A percentile compares a stretch with the other conserved stretches of the same genome.
Evolutionary conservation across 2,797 vertebrate species (phyloP).

Genomic region (Leptodactylus fallax): DNA sequence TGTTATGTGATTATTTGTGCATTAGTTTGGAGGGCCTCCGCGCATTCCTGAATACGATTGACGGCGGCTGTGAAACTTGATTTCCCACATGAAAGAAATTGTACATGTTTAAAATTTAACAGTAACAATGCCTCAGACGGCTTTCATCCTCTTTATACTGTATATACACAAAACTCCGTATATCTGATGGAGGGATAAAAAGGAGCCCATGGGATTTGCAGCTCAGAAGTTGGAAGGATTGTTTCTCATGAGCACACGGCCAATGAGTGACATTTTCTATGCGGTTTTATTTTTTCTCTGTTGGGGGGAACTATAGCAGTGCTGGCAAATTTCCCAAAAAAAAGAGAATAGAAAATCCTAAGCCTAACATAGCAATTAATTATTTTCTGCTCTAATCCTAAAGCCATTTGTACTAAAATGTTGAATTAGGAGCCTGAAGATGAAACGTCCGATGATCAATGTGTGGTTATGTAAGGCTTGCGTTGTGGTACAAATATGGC

Average conservation of each 20-base stretch:
- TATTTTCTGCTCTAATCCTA: constrained; percentile 29
- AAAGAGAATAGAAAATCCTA: background rate
- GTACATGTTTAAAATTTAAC: constrained; percentile 63
- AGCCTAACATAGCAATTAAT: constrained; percentile 29
- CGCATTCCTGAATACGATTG: constrained; percentile 47
- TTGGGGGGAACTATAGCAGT: constrained; percentile 7
- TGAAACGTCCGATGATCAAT: background rate
- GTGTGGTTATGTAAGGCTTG: too few species aligned
- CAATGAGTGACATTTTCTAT: constrained; percentile 53
- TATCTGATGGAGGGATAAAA: constrained; percentile 61
- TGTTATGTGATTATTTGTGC: constrained; percentile 57
- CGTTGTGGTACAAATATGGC: background rate
- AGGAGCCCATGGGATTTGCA: constrained; percentile 52
- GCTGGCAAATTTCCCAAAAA: constrained; percentile 36
- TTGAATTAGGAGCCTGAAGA: background rate
- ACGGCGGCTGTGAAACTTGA: constrained; percentile 44
- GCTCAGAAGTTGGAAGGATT: constrained; percentile 46
- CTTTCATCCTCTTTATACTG: constrained; percentile 62
- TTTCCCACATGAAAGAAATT: constrained; percentile 64
- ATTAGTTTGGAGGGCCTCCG: background rate
- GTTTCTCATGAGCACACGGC: constrained; percentile 22
- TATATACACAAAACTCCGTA: constrained; percentile 59
- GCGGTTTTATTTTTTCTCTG: background rate
- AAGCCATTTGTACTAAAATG: background rate
- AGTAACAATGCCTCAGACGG: constrained; percentile 60